These are phyloP conservation scores for Pristionchus entomophagus DNA, from an alignment of 2,888 invertebrate genomes.

Conservation along the genomic window DNA sequence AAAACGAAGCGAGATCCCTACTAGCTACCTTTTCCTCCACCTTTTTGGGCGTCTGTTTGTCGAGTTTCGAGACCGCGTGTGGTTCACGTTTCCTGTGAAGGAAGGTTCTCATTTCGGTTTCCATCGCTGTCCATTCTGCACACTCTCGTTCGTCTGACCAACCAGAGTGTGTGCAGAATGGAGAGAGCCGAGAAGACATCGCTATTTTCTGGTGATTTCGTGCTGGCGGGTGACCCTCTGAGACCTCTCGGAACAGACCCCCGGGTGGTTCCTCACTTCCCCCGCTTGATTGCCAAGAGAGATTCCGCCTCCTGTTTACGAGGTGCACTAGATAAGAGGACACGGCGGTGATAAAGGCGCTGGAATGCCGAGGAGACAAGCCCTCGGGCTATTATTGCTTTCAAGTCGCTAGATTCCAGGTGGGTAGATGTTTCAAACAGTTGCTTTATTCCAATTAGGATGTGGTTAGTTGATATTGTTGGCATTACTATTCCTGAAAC, in stretches of 20 bases:
- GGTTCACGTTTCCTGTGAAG: not conserved
- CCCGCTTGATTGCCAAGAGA: not conserved
- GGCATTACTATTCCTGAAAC: too few species aligned
- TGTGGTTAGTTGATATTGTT: too few species aligned
- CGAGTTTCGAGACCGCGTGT: not conserved
- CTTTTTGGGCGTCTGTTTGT: not conserved
- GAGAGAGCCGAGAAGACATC: too few species aligned
- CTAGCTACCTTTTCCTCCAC: too few species aligned
- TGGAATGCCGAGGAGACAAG: not conserved
- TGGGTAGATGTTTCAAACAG: too few species aligned
- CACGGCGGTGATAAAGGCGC: not conserved
- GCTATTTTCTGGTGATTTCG: not conserved
- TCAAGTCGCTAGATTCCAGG: not conserved
- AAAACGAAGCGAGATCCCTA: too few species aligned
- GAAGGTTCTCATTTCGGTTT: not conserved
- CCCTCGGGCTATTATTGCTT: too few species aligned
- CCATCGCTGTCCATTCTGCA: too few species aligned
- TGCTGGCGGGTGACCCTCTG: not conserved
- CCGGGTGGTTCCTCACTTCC: constrained; percentile 20
- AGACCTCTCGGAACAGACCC: too few species aligned
- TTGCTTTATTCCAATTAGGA: too few species aligned
- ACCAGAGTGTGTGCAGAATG: too few species aligned
- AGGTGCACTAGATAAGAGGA: not conserved
- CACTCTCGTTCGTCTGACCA: too few species aligned
- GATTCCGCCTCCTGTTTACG: not conserved